Evolutionary conservation across 2,113 vertebrate genomes (phyloP).

Genomic region (Mandrillus leucophaeus): DNA sequence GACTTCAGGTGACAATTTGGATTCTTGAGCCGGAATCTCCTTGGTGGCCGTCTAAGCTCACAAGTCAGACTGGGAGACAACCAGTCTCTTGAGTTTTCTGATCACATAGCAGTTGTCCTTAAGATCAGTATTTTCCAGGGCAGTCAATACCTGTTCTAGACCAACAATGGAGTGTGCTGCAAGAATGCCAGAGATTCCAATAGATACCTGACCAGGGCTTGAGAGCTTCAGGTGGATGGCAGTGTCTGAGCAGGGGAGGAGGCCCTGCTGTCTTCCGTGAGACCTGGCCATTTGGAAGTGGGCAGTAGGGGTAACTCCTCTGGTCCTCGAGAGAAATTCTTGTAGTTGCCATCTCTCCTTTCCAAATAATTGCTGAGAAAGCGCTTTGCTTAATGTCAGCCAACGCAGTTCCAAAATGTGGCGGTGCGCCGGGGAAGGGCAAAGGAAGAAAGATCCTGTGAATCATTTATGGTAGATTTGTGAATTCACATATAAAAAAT

Average conservation of each 20-base stretch:
- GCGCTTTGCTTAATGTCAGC: neutral
- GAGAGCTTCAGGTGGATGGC: neutral
- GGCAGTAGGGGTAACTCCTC: neutral
- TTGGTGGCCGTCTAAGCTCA: neutral
- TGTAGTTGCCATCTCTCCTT: neutral
- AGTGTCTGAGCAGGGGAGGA: neutral
- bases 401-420: neutral
- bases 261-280: neutral
- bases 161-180: neutral
- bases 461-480: conserved; percentile 38
- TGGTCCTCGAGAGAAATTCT: neutral
- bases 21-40: neutral
- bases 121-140: neutral
- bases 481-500: conserved; percentile 30
- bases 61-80: neutral
- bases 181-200: fast-evolving
- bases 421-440: neutral
- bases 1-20: neutral
- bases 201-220: fast-evolving
- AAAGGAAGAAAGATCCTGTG: neutral
- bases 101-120: fast-evolving
- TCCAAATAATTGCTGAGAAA: conserved; percentile 14
- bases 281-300: neutral
- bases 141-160: neutral
- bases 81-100: neutral